Evolutionary conservation across 2,113 vertebrate species (phyloP).

Genomic region (Willisornis vidua): DNA sequence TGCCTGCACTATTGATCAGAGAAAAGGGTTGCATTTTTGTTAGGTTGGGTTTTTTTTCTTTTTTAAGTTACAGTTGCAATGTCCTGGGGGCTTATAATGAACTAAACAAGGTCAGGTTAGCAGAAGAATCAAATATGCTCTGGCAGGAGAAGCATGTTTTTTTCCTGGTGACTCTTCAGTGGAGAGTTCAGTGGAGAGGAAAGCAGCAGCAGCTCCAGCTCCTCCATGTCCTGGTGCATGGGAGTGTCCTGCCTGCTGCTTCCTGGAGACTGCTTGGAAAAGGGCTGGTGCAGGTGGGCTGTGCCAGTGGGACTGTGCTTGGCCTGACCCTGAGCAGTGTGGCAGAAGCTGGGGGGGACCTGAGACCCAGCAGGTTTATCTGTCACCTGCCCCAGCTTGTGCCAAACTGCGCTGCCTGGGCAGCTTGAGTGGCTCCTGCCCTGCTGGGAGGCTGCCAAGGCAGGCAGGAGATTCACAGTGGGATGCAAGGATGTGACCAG

Average conservation of each 20-base stretch:
- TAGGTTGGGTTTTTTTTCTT: neutral
- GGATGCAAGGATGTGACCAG: neutral
- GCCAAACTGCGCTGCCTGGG: neutral
- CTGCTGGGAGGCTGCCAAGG: neutral
- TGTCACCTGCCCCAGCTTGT: neutral
- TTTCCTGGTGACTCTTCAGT: neutral
- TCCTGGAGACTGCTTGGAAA: neutral
- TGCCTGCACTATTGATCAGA: constrained; percentile 53
- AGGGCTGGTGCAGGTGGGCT: neutral
- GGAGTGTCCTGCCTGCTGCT: neutral
- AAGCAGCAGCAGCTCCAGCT: neutral
- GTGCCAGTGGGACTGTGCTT: neutral
- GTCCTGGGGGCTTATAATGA: constrained; percentile 34
- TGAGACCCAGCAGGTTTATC: fast-evolving
- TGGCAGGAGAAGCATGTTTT: constrained; percentile 53
- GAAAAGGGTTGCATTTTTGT: constrained; percentile 36
- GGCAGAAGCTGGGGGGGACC: neutral
- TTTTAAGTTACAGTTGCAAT: constrained; percentile 37
- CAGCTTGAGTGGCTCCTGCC: neutral
- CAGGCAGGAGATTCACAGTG: neutral
- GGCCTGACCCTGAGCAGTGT: fast-evolving
- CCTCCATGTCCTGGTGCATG: neutral
- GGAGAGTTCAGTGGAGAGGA: neutral
- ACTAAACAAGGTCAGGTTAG: constrained; percentile 50
- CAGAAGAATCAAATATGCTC: constrained; percentile 46